These are phyloP conservation scores for Thaumetopoea pityocampa DNA, from an alignment of 1,140 invertebrate genomes.

Conservation along the genomic window DNA sequence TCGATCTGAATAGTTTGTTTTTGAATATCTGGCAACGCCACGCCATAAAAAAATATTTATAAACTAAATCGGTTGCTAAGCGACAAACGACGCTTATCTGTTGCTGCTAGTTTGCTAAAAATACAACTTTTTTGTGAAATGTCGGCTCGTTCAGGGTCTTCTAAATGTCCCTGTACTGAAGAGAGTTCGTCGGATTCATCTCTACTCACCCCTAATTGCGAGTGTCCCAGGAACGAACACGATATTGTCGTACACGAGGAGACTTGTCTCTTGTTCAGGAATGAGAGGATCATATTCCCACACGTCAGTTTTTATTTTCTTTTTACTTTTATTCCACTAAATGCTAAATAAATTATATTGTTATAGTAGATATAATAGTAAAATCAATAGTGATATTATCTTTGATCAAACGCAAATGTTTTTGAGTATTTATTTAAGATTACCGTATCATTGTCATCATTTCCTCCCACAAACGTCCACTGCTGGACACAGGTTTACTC, in stretches of 20 bases:
- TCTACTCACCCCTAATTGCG: slow-evolving; percentile 20
- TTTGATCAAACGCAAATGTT: no score
- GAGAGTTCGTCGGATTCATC: slow-evolving; percentile 6
- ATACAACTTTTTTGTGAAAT: slow-evolving; percentile 6
- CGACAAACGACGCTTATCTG: slow-evolving; percentile 28
- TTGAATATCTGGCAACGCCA: no score
- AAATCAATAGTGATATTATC: no score
- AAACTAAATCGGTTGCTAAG: slow-evolving; percentile 25
- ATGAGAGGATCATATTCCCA: slow-evolving; percentile 44
- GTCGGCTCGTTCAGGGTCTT: slow-evolving; percentile 4
- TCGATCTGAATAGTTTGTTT: no score
- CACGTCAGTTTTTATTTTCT: slow-evolving; percentile 26
- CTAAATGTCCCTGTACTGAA: slow-evolving; percentile 28
- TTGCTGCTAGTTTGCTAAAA: not conserved
- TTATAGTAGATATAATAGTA: no score
- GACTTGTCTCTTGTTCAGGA: slow-evolving; percentile 41
- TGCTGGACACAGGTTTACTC: no score
- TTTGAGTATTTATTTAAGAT: no score
- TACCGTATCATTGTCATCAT: no score
- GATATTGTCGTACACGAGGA: slow-evolving; percentile 40
- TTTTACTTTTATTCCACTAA: not conserved
- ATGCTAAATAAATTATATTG: not conserved
- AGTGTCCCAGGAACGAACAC: slow-evolving; percentile 39
- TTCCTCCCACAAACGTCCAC: no score
- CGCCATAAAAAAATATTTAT: not conserved